phyloP scores from a whole-genome alignment of 2,888 invertebrate species.

The Cataglyphis rosenhaueri region DNA sequence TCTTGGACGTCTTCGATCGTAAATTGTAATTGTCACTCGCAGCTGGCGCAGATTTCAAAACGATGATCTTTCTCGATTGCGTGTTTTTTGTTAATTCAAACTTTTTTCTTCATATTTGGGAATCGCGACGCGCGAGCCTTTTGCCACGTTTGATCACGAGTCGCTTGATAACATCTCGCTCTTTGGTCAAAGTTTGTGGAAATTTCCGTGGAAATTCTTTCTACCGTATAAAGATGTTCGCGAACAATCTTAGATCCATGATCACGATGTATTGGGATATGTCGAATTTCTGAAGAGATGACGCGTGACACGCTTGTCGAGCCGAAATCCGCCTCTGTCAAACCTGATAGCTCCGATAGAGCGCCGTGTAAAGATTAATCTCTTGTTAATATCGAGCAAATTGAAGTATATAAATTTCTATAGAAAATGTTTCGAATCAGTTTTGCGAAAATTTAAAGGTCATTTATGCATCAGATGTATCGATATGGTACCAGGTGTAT shows the following conservation, averaged over 20 bases:
- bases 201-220: neutral
- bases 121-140: neutral
- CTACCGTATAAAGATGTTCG: neutral
- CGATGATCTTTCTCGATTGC: neutral
- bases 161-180: neutral
- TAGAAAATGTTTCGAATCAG: neutral
- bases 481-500: neutral
- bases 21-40: neutral
- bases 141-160: conserved; percentile 28
- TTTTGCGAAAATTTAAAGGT: neutral
- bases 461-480: no score
- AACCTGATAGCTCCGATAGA: neutral
- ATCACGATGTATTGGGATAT: neutral
- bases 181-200: neutral
- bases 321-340: neutral
- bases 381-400: neutral
- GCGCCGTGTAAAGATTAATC: neutral
- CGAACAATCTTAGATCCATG: neutral
- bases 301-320: conserved; percentile 25
- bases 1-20: neutral
- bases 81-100: neutral
- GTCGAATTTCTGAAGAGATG: conserved; percentile 7
- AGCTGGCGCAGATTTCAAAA: neutral
- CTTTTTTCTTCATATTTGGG: neutral
- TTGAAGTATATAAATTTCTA: neutral